Conservation (phyloP, 2,113 vertebrate genomes). For the Chaetops frenatus region DNA sequence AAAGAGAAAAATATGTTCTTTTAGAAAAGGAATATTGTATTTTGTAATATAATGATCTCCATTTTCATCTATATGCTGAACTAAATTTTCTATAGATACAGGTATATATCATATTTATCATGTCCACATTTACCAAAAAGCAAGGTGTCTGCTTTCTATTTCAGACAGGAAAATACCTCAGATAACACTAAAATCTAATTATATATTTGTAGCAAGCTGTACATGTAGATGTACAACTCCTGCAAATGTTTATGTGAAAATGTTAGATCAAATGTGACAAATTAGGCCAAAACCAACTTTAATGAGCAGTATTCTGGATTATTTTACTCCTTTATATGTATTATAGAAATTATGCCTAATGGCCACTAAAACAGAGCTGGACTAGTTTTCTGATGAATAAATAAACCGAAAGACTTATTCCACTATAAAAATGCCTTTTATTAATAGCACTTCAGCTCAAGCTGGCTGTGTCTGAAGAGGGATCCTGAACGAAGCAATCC, state of each 20-base stretch:
- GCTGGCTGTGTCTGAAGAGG: neutral
- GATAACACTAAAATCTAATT: neutral
- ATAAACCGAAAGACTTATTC: neutral
- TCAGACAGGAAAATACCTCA: neutral
- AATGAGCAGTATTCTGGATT: neutral
- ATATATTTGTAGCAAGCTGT: neutral
- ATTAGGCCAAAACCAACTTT: neutral
- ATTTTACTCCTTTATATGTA: neutral
- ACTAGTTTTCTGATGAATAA: neutral
- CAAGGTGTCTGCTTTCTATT: neutral
- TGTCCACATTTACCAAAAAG: neutral
- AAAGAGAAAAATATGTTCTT: neutral
- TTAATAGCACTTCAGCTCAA: neutral
- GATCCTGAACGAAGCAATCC: neutral
- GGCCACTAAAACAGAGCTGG: neutral
- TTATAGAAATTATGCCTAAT: neutral
- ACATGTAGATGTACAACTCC: neutral
- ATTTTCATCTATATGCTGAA: neutral
- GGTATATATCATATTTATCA: neutral
- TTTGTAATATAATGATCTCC: neutral
- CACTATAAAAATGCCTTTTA: neutral
- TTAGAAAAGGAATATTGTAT: neutral
- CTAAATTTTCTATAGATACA: neutral
- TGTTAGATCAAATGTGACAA: neutral
- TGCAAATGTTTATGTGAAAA: neutral